These are phyloP conservation scores for Tringa solitaria DNA, from an alignment of 2,113 vertebrate genomes.

Conservation along the genomic window DNA sequence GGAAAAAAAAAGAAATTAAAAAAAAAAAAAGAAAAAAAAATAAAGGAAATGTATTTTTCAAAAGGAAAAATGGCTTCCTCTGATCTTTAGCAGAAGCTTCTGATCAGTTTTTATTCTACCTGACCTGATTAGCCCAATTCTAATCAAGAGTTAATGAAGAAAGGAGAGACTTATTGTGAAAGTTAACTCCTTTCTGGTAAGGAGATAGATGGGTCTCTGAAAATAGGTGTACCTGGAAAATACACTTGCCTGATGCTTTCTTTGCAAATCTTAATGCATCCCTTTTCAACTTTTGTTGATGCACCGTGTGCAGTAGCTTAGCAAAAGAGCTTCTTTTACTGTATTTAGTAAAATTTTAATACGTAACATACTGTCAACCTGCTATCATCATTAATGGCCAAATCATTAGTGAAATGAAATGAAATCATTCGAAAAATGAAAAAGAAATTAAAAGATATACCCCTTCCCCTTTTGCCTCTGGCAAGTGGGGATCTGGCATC, in stretches of 20 bases:
- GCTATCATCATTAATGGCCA: background rate
- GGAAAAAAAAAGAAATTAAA: background rate
- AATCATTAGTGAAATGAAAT: background rate
- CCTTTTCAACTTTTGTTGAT: background rate
- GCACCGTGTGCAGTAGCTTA: background rate
- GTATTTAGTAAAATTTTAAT: background rate
- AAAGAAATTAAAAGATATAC: too few species aligned
- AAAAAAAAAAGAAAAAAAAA: background rate
- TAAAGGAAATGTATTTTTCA: background rate
- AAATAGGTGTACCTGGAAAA: background rate
- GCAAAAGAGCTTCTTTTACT: background rate
- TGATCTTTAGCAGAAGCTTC: background rate
- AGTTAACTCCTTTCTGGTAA: background rate
- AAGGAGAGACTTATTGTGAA: background rate
- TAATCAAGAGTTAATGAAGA: background rate
- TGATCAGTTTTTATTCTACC: background rate
- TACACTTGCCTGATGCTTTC: background rate
- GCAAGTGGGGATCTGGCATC: too few species aligned
- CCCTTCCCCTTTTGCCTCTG: background rate
- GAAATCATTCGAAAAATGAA: too few species aligned
- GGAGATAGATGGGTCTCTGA: background rate
- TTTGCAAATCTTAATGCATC: background rate
- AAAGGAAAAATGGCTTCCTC: background rate
- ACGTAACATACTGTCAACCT: rapidly evolving
- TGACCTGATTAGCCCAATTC: background rate